Evolutionary conservation across 2,797 vertebrate species (phyloP), one percentile per base, ranked within the genome.

Genomic region (Coregonus ussuriensis): DNA sequence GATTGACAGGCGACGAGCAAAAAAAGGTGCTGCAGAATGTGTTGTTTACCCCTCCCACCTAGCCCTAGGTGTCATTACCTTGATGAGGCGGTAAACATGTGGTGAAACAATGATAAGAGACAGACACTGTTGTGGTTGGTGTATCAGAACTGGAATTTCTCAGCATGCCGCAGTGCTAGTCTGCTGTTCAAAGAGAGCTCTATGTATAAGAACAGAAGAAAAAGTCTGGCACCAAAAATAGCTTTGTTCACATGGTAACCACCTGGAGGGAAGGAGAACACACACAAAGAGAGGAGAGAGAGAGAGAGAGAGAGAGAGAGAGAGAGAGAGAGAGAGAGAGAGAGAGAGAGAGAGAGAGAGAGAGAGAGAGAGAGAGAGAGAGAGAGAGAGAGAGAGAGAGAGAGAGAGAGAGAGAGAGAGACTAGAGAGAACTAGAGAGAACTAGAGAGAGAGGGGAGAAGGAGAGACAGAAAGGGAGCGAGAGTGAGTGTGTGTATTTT

Each of bases 171-270:
- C 15, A 29, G 62, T 65, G 65, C 65, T 67, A 6, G 33, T 35
- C 31, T 66, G 63, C 65, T 66, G 66, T 67, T 33, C 66, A 6
- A 16, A 33, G 29, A 67, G 0, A 14, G 51, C 25, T 72, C 71
- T 31, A 52, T 25, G 29, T 11, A 35, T 15, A 7, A 16, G 37
- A 3, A 41, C 18, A 68, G 59, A 11, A 47, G 47, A 29, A 53
- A 71, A 72, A 72, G 47, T 52, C 70, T 15, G 5, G 15, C 21
- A 1, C 56, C 62, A 63, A 67, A 77, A 77, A 77, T 77, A 77
- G 76, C 76, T n/a, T 29, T 33, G 54, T 65, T 62, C 56, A 31
- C 56, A 77, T 18, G 16, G 56, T 72, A 52, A 29, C 31, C 11
- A 33, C 33, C 52, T 11, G 7, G 37, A 63, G 15, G 71, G 41